Percentiles rank a stretch among this genome's conserved stretches.
Evolutionary conservation across 2,113 vertebrate genomes (phyloP).

Genomic region (Laticauda laticaudata): DNA sequence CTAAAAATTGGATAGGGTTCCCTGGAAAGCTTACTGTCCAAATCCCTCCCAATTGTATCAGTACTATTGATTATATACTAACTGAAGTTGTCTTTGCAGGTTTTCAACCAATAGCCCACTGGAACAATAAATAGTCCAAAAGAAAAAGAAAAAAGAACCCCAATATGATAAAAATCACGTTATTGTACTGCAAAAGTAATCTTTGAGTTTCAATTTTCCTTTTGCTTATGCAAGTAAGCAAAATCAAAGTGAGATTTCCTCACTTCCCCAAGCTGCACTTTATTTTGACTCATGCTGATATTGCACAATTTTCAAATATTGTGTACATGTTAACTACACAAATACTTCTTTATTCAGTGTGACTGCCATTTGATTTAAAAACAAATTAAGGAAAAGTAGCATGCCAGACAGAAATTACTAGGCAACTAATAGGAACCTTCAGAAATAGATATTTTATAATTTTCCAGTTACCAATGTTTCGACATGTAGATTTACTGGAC

Average conservation of each 20-base stretch:
- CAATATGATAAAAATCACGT: background rate
- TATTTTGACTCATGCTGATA: background rate
- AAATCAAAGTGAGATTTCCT: background rate
- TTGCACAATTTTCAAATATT: background rate
- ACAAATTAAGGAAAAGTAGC: background rate
- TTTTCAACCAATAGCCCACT: background rate
- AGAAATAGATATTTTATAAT: background rate
- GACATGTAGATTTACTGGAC: background rate
- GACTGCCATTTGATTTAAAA: background rate
- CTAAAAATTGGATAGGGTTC: background rate
- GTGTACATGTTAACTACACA: background rate
- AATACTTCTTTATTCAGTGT: background rate
- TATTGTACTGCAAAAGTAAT: background rate
- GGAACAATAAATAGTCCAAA: background rate
- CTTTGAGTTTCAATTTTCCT: background rate
- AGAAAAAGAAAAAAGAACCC: too few relatives aligned
- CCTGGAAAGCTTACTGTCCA: background rate
- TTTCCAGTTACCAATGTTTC: background rate
- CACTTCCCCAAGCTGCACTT: background rate
- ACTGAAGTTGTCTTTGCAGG: background rate
- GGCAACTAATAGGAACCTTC: background rate
- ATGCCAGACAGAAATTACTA: background rate
- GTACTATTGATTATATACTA: background rate
- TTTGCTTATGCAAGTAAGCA: background rate
- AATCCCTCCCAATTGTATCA: background rate